Evolutionary conservation across 2,888 invertebrate species (phyloP), one percentile per base, ranked within the genome.

Genomic region (Brachyptera putata): DNA sequence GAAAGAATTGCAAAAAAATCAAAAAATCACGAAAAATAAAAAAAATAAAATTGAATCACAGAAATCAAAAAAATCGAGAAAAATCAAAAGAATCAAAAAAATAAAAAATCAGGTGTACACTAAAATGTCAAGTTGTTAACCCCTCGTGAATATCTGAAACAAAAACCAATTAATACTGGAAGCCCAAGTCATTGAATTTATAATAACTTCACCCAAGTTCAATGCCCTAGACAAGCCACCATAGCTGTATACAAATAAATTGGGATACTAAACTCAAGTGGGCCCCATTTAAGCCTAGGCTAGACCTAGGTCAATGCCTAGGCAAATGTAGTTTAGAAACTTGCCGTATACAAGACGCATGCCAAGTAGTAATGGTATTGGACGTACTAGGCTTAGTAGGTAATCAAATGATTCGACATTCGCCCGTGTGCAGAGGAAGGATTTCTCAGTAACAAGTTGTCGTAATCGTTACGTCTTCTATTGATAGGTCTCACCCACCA

Each of bases 81-180:
- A n/a, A n/a, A n/a, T n/a, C n/a, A n/a, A n/a, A n/a, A n/a, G n/a
- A n/a, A n/a, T n/a, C n/a, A n/a, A n/a, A n/a, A n/a, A n/a, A n/a
- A n/a, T n/a, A n/a, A n/a, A n/a, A n/a, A n/a, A n/a, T n/a, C n/a
- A n/a, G n/a, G n/a, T n/a, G n/a, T n/a, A n/a, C n/a, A n/a, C n/a
- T n/a, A n/a, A n/a, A n/a, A n/a, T n/a, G n/a, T n/a, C n/a, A n/a
- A n/a, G n/a, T n/a, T n/a, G n/a, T n/a, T n/a, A n/a, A n/a, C n/a
- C n/a, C n/a, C n/a, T n/a, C n/a, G n/a, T n/a, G n/a, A n/a, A n/a
- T 58, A 61, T 53, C 61, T 61, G 57, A 30, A 61, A 61, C 78
- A 71, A 79, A 79, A 67, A 77, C 77, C 50, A 48, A 18, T 24
- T 14, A 50, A 50, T 25, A 25, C 26, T 16, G 14, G 26, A n/a